Base-by-base conservation (phyloP, 2,113 vertebrate species). In the Dascyllus trimaculatus region DNA sequence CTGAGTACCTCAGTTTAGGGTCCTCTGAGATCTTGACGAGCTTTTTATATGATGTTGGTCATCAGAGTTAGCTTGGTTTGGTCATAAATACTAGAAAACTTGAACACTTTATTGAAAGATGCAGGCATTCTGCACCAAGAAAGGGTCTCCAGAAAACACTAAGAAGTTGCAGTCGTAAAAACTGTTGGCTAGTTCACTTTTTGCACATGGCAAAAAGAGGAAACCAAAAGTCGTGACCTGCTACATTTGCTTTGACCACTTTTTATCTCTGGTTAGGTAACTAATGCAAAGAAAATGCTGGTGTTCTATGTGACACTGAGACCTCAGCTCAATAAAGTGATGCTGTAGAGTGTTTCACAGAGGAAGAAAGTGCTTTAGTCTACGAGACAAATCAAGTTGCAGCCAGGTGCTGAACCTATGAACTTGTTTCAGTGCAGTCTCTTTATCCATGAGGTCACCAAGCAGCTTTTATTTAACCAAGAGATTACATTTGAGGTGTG, bases 401-500 rank as follows among this genome's bases (percentile, higher is more conserved):
- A 25, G 38, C 14, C 38, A 32, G 17, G 10, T 19, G 70, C 45
- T 29, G 49, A 63, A 81, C 61, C 26, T 53, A 1, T 63, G 60
- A 70, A 29, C 53, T 24, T 63, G 32, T 43, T 48, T 70, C 59
- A 26, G 10, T 9, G 15, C 25, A 56, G 57, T 64, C 48, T 75
- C 38, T 82, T 60, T 45, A 81, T 78, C 81, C 69, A 59, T 13
- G 4, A 75, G 25, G 35, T 45, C 46, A 57, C 24, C 29, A 1
- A 18, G 45, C 69, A 24, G 35, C 60, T 40, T 65, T 58, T 80
- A n/a, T 84, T 78, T 67, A 71, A 64, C 52, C 35, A n/a, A 38
- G 5, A 81, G 66, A 53, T 65, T 56, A 80, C 54, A 81, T 60
- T 35, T 58, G 10, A 78, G 25, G 35, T 59, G 15, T 53, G 18